Evolutionary conservation across 2,113 vertebrate species (phyloP), one percentile per base, ranked within the genome.

Genomic region (Glaucomys volans): DNA sequence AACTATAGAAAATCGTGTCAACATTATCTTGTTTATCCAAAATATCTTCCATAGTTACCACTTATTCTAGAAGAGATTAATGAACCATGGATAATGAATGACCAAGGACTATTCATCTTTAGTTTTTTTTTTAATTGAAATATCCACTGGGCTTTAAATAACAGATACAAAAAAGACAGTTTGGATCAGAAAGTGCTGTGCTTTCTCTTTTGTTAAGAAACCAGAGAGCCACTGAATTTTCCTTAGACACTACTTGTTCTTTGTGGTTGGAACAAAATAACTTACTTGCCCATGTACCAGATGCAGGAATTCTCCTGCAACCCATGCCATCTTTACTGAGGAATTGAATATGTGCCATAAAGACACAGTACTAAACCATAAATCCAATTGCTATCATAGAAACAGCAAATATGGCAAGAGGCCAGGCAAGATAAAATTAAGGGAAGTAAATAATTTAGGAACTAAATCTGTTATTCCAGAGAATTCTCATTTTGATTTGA

Each of bases 181-280:
- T 97, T 97, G 97, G 98, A 97, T 98, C 95, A 97, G 98, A 98
- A 98, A 99, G 98, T 98, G 98, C 98, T 98, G 97, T 99, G 98
- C 98, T 98, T 98, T 98, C 97, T 98, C 75, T 97, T 93, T 97
- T 96, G 96, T 97, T 97, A 95, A 85, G 96, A 98, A 97, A 97
- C 95, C 96, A 98, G 96, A 98, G 98, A 98, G 96, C 98, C 98
- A 98, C 97, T 98, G 95, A 98, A 94, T 98, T 97, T 98, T 98
- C 97, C 95, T 98, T 96, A 98, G 92, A 98, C 98, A 97, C 69
- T 84, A 97, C 97, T 94, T 96, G 75, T 95, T 87, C 95, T 98
- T 98, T 95, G 90, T 95, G 95, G 97, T 95, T 96, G 95, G 97
- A 97, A 97, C 83, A 16, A 96, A 95, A 37, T 83, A 96, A 94